A percentile compares a stretch with the other conserved stretches of the same genome.
phyloP scores from a whole-genome alignment of 2,888 invertebrate genomes.

The Empis livida region DNA sequence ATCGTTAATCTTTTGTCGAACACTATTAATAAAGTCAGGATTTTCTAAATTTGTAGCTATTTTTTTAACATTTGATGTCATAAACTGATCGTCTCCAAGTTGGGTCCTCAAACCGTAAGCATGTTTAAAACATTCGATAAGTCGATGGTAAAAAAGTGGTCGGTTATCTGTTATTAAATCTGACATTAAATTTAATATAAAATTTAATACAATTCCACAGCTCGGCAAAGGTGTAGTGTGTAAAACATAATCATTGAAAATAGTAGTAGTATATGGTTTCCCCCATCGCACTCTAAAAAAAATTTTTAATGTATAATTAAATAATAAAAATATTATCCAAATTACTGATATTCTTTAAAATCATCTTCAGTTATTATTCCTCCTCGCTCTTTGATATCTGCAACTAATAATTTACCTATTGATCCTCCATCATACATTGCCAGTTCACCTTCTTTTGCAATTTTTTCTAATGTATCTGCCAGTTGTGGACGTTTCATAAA shows the following conservation, averaged over 20 bases:
- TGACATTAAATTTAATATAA: constrained; percentile 68
- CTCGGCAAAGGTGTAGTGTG: constrained; percentile 72
- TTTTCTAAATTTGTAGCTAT: constrained; percentile 48
- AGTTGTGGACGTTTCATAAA: constrained; percentile 48
- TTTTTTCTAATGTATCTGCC: constrained; percentile 53
- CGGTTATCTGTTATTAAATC: constrained; percentile 28
- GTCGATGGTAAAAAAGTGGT: constrained; percentile 52
- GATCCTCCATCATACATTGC: constrained; percentile 74
- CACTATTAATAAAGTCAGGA: constrained; percentile 43
- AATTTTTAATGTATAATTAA: no score
- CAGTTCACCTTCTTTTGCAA: constrained; percentile 53
- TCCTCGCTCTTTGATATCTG: constrained; percentile 53
- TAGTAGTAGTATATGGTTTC: constrained; percentile 43
- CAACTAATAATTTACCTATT: constrained; percentile 39
- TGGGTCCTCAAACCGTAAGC: constrained; percentile 75
- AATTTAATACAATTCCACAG: constrained; percentile 68
- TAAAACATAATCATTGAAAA: constrained; percentile 51
- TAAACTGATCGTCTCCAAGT: constrained; percentile 55
- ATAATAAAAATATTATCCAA: background rate
- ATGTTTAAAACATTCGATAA: constrained; percentile 83
- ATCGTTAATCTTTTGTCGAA: constrained; percentile 38
- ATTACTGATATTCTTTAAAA: constrained; percentile 54
- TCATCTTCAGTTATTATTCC: constrained; percentile 72
- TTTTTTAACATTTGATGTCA: constrained; percentile 22
- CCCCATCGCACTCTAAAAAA: constrained; percentile 42